Evolutionary conservation across 2,797 vertebrate genomes (phyloP).

Genomic region (Sandelia bainsii): DNA sequence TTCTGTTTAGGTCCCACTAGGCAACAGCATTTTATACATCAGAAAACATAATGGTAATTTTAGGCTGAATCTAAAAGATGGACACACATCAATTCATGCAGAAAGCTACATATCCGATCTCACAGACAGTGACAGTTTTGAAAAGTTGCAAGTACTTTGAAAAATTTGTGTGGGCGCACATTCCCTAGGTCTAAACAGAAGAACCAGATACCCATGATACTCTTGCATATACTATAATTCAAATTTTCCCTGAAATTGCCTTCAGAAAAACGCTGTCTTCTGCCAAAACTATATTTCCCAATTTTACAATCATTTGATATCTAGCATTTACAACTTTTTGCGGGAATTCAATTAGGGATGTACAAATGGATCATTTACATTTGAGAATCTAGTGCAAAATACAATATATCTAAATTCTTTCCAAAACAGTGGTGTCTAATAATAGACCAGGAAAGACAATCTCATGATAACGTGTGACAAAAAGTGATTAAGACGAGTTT

Average conservation of each 20-base stretch:
- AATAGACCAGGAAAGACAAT: not conserved
- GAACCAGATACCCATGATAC: not conserved
- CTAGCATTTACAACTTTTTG: not conserved
- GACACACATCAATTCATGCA: not conserved
- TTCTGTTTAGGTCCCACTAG: too few relatives aligned
- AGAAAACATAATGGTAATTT: not conserved
- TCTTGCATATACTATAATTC: not conserved
- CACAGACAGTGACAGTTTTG: not conserved
- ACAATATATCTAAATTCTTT: not conserved
- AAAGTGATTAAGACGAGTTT: not conserved
- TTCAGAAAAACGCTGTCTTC: not conserved
- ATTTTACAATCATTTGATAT: not conserved
- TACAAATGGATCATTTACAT: not conserved
- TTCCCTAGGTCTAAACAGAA: constrained; percentile 8
- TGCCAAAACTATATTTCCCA: not conserved
- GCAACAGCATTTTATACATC: not conserved
- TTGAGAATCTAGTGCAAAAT: not conserved
- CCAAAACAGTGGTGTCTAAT: not conserved
- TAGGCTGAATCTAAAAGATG: not conserved
- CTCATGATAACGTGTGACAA: not conserved
- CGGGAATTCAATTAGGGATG: not conserved
- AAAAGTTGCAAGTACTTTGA: constrained; percentile 18
- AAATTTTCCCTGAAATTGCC: not conserved
- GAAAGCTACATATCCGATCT: constrained; percentile 17
- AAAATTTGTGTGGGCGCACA: constrained; percentile 25